Conservation (phyloP, 2,888 invertebrate genomes). For the Trachelus tabidus region DNA sequence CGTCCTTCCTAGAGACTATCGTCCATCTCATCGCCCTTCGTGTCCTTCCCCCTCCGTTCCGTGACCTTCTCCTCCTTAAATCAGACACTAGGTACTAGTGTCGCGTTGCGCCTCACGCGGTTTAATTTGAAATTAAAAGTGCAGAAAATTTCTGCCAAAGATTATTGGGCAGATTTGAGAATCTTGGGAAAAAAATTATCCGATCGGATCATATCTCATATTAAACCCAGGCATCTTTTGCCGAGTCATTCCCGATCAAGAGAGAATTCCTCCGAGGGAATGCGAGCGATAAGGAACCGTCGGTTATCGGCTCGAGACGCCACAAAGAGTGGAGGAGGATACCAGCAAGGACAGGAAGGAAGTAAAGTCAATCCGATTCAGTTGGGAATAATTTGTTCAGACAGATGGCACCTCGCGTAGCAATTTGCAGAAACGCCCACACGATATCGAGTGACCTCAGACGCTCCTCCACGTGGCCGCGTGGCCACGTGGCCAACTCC, state of each 20-base stretch:
- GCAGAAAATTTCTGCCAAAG: no score
- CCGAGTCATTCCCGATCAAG: no score
- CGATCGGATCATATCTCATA: no score
- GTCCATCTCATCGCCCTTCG: slow-evolving; percentile 28
- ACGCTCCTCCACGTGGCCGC: not conserved
- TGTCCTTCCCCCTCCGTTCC: slow-evolving; percentile 12
- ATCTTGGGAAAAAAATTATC: no score
- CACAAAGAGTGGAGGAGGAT: not conserved
- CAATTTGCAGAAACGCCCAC: slow-evolving; percentile 47
- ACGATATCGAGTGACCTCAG: not conserved
- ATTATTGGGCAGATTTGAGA: no score
- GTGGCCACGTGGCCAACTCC: not conserved
- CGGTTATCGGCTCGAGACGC: not conserved
- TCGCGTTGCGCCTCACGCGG: no score
- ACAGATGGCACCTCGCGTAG: slow-evolving; percentile 8
- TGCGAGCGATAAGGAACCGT: not conserved
- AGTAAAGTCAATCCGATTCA: not conserved
- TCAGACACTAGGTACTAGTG: no score
- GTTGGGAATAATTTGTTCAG: not conserved
- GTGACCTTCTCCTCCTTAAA: not conserved
- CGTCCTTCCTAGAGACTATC: slow-evolving; percentile 22
- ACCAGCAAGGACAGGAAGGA: not conserved
- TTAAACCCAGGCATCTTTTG: no score
- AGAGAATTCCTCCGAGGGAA: not conserved
- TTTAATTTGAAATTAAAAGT: no score